Evolutionary conservation across 1,140 invertebrate species (phyloP).

Genomic region (Bombus affinis): DNA sequence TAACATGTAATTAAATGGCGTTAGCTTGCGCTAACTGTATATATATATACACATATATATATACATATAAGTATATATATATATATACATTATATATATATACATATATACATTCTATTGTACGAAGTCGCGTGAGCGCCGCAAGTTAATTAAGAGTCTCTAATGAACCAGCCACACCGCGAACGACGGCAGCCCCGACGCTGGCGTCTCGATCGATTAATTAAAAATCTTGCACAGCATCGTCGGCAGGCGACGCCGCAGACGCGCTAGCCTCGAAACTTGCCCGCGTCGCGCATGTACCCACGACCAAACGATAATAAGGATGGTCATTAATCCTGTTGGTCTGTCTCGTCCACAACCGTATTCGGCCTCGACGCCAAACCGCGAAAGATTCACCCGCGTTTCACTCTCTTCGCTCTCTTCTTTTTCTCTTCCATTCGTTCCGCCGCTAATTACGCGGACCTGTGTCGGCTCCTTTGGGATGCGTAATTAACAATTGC

Average conservation of each 20-base stretch:
- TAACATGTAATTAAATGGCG: conserved; percentile 80
- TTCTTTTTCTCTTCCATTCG: background rate
- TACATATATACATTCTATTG: conserved; percentile 68
- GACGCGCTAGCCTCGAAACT: conserved; percentile 34
- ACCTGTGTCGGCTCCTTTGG: background rate
- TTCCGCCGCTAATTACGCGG: conserved; percentile 27
- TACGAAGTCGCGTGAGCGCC: conserved; percentile 79
- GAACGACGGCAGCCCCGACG: conserved; percentile 75
- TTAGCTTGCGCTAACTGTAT: conserved; percentile 69
- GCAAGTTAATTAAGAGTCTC: conserved; percentile 81
- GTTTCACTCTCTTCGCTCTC: background rate
- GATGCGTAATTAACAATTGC: conserved; percentile 27
- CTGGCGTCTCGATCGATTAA: conserved; percentile 81
- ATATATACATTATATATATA: background rate
- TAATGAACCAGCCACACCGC: conserved; percentile 80
- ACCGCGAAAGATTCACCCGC: conserved; percentile 3
- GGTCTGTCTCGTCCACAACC: background rate
- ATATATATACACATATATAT: background rate
- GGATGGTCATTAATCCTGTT: conserved; percentile 39
- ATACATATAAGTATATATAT: background rate
- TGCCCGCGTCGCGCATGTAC: conserved; percentile 35
- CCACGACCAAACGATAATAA: conserved; percentile 38
- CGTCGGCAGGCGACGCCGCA: conserved; percentile 54
- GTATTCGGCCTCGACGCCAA: background rate
- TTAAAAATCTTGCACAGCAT: conserved; percentile 79